Evolutionary conservation across 2,113 vertebrate genomes (phyloP).

Genomic region (Passer domesticus): DNA sequence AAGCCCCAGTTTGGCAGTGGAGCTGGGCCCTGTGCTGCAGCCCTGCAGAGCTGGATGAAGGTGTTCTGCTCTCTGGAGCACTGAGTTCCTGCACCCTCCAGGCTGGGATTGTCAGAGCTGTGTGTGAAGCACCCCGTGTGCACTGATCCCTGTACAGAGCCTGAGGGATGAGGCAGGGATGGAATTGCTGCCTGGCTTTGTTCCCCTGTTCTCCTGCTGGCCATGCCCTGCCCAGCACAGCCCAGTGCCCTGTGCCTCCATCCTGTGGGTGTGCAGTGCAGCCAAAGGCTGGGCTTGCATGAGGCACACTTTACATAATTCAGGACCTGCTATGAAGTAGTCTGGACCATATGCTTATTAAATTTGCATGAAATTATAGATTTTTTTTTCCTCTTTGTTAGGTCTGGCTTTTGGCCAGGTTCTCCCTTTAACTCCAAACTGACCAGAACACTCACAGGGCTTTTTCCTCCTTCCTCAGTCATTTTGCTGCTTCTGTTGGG

Average conservation of each 20-base stretch:
- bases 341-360: conserved; percentile 28
- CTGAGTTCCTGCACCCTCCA: neutral
- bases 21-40: neutral
- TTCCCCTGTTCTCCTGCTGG: neutral
- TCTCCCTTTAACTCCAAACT: neutral
- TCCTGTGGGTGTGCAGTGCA: neutral
- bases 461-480: neutral
- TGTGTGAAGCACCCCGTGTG: neutral
- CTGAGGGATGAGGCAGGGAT: fast-evolving
- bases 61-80: neutral
- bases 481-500: neutral
- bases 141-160: neutral
- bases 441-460: neutral
- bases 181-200: neutral
- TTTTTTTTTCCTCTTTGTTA: neutral
- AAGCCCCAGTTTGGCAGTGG: neutral
- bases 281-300: conserved; percentile 1
- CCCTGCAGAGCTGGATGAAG: neutral
- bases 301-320: neutral
- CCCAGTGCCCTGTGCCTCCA: neutral
- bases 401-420: neutral
- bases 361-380: conserved; percentile 11
- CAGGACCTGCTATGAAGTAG: neutral
- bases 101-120: neutral
- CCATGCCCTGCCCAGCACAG: neutral